Base-by-base conservation (phyloP, 2,113 vertebrate species). In the Odontophorus gujanensis region DNA sequence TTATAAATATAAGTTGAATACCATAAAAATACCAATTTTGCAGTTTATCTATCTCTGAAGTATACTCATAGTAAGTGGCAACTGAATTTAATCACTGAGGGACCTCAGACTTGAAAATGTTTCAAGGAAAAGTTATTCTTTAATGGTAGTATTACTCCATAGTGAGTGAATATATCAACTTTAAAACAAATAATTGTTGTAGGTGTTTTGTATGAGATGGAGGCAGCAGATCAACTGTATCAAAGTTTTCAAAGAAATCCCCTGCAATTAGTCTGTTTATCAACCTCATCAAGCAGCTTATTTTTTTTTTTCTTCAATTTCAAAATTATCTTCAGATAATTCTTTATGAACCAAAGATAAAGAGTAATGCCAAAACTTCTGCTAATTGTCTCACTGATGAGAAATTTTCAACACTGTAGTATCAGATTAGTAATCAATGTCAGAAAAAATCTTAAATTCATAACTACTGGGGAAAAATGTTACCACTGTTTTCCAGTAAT, bases 311-410 rank as follows among this genome's bases (percentile, higher is more conserved):
- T 20, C 40, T 40, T 40, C 40, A 24, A 48, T 88, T 92, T 85
- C n/a, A 9, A 75, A 81, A 61, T 85, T 75, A 57, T 95, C 51
- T 74, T 92, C n/a, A 53, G 50, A 36, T 91, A 47, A 36, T 93
- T 91, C 4, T 47, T 87, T 59, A 62, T 73, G 53, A 89, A 89
- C 59, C 26, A 65, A 65, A 51, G 28, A 79, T 42, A n/a, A 73
- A 53, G 47, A 71, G 14, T 57, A 24, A 34, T 87, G 85, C 73
- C 88, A 81, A 88, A 93, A 67, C 42, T 53, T 94, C 48, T 78
- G 42, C 67, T 92, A 75, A 85, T 86, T 91, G 59, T 92, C 84
- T 94, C 42, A 88, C 80, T 0, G 0, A 55, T 1, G 4, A 87
- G 34, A 83, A 77, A 55, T 83, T 82, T 87, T 50, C 69, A 77